phyloP scores from a whole-genome alignment of 2,113 vertebrate genomes.

The Monarcha castaneiventris region DNA sequence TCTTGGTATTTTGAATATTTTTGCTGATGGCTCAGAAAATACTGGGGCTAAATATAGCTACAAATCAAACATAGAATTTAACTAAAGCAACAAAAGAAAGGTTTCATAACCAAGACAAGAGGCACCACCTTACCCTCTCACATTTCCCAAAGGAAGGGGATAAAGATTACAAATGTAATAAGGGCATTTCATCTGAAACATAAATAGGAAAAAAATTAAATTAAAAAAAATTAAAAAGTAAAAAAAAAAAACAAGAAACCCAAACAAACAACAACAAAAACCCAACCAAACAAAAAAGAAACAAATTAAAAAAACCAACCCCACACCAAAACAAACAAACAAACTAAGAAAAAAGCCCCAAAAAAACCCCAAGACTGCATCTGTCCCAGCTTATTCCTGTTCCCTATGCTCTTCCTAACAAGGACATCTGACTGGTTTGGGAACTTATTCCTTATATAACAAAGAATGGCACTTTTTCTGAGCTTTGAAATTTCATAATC shows the following conservation, averaged over 20 bases:
- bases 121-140: neutral
- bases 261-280: neutral
- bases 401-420: neutral
- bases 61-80: conserved; percentile 47
- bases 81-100: conserved; percentile 10
- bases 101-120: neutral
- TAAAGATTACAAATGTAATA: neutral
- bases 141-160: neutral
- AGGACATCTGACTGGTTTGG: neutral
- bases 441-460: neutral
- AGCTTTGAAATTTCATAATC: conserved; percentile 10
- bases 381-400: neutral
- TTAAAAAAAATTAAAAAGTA: too few relatives aligned
- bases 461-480: neutral
- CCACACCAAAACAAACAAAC: too few relatives aligned
- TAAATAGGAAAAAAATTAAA: neutral
- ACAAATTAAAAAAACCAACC: neutral
- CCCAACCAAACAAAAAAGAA: neutral
- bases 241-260: neutral
- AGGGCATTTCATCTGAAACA: neutral
- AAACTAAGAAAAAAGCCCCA: too few relatives aligned
- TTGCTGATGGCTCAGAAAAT: conserved; percentile 60
- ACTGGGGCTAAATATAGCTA: conserved; percentile 26
- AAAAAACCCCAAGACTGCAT: neutral
- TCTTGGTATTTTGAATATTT: conserved; percentile 40